Evolutionary conservation across 2,797 vertebrate genomes (phyloP), one percentile per base, ranked within the genome.

Genomic region (Potorous gilbertii): DNA sequence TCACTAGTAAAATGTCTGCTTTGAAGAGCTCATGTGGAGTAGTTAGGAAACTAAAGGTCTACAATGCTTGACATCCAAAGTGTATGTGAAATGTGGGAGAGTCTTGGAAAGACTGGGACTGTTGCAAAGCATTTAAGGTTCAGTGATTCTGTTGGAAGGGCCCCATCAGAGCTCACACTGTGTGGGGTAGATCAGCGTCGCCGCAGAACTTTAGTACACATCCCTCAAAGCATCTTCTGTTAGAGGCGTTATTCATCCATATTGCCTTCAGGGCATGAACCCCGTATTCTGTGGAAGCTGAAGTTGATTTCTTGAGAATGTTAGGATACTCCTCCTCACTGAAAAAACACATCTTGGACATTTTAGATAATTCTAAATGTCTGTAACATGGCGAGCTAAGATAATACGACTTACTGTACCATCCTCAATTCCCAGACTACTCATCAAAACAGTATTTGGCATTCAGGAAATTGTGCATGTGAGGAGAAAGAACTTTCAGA

Each of bases 61-160:
- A 57, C 95, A 94, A 95, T 94, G 52, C 52, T 93, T 93, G 89
- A 6, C 62, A 40, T 96, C 40, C 55, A 40, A 96, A 95, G 29
- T 66, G 52, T 96, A 93, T 96, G 18, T 81, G 54, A 93, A 94
- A 50, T 40, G 56, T 93, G 55, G 56, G 59, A 66, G 91, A 66
- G 91, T 56, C 24, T 94, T 93, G 55, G 94, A 93, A 90, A 95
- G 81, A 87, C 6, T 9, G 31, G 92, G 95, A 91, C 54, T 52
- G 5, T 74, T 59, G 59, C 0, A 9, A 96, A 96, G 12, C 54
- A 24, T 94, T 95, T 95, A 90, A 24, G n/a, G 54, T 96, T 96
- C 96, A 90, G 54, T 92, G 62, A 92, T 94, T n/a, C 31, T 50
- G 0, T 74, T 91, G 46, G 59, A 92, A 95, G 93, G 55, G 46